A percentile compares a stretch with the other conserved stretches of the same genome.
These are phyloP conservation scores for Perithous albicinctus DNA, from an alignment of 2,888 invertebrate species.

Conservation along the genomic window DNA sequence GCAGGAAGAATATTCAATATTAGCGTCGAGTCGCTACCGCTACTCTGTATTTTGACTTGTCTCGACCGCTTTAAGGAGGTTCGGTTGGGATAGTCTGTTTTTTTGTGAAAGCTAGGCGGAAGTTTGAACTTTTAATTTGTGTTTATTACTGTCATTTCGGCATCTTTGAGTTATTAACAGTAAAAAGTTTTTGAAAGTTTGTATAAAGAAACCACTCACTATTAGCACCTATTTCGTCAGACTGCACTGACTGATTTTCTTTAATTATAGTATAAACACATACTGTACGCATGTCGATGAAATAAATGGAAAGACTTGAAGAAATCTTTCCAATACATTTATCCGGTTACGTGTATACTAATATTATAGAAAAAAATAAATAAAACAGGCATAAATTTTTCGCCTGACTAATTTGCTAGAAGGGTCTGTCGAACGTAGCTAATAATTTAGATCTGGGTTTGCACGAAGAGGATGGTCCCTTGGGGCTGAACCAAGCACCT, in stretches of 20 bases:
- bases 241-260: background rate
- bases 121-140: too few species aligned
- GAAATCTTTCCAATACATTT: background rate
- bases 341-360: background rate
- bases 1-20: too few species aligned
- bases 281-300: background rate
- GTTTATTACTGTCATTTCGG: too few species aligned
- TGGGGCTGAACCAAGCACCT: background rate
- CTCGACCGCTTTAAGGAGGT: too few species aligned
- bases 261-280: background rate
- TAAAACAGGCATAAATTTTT: conserved; percentile 49
- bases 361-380: background rate
- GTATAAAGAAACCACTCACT: too few species aligned
- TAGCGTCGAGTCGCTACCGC: too few species aligned
- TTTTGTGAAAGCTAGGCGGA: too few species aligned
- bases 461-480: background rate
- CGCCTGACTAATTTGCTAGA: conserved; percentile 47
- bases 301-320: background rate
- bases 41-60: too few species aligned
- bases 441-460: conserved; percentile 34
- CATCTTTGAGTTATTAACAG: too few species aligned
- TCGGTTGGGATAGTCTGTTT: too few species aligned
- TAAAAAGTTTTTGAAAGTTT: too few species aligned
- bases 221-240: background rate
- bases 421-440: conserved; percentile 1